Conservation (phyloP, 2,797 vertebrate genomes). For the Trachurus trachurus region DNA sequence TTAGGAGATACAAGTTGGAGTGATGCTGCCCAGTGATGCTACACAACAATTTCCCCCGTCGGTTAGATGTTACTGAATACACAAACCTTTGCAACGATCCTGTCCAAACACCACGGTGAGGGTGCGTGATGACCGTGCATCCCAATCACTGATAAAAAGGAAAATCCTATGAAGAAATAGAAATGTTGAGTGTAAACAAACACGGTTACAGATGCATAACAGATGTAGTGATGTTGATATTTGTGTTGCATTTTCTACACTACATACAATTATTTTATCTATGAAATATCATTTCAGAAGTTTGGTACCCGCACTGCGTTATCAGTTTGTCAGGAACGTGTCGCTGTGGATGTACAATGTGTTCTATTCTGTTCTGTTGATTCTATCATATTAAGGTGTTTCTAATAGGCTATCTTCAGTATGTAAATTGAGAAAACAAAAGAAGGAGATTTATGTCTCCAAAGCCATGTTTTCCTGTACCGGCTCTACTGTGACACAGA, state of each 20-base stretch:
- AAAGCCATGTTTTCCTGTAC: background rate
- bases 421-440: background rate
- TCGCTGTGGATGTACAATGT: background rate
- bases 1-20: background rate
- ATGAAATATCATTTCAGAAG: background rate
- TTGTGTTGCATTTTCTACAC: conserved; percentile 24
- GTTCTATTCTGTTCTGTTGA: background rate
- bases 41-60: conserved; percentile 3
- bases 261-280: background rate
- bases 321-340: conserved; percentile 1
- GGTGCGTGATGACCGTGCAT: conserved; percentile 15
- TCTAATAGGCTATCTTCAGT: background rate
- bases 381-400: background rate
- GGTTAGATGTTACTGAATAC: conserved; percentile 12
- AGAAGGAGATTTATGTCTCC: background rate
- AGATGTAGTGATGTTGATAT: conserved; percentile 21
- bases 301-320: background rate
- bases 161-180: background rate
- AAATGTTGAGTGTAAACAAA: conserved; percentile 3
- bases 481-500: background rate
- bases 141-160: conserved; percentile 35
- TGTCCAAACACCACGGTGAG: background rate
- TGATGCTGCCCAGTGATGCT: background rate
- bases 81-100: conserved; percentile 4
- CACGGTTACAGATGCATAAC: background rate